Evolutionary conservation across 2,888 invertebrate genomes (phyloP), one percentile per base, ranked within the genome.

Genomic region (Acrobasis suavella): DNA sequence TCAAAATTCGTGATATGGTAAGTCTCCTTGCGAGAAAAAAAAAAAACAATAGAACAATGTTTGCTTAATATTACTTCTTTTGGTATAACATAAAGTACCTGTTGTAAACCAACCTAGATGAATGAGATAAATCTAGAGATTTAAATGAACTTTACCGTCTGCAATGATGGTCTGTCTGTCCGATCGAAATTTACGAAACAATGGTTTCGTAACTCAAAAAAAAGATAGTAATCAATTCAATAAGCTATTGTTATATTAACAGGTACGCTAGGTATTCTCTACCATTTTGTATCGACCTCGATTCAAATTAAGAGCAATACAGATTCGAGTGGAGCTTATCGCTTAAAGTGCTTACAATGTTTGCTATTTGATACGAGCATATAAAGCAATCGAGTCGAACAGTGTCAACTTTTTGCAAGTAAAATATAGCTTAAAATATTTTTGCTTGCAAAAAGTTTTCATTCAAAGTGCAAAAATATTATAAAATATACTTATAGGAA

Each of bases 151-250:
- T 52, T 52, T n/a, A n/a, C 22, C 52, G 52, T 55, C 16, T 51
- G 17, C 54, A 32, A 51, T 62, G 12, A 12, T 39, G 39, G n/a
- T 16, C 10, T 15, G 15, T n/a, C 38, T 39, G n/a, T n/a, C 16
- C 16, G 42, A 38, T 17, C 58, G 65, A 66, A 65, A 65, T 63
- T 63, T 46, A 64, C 46, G 58, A 59, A 50, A 49, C 49, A 46
- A 46, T 46, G n/a, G n/a, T 46, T 46, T 12, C 46, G 15, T 37
- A 58, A 32, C 15, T 5, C 9, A 32, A 9, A 15, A 22, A 17
- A 50, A 50, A 54, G 54, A 61, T 61, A 15, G 49, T 54, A 32
- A 61, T 61, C 61, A 55, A 54, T 54, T 61, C 54, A 61, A 61
- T 61, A 55, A 32, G 10, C 54, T 37, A 46, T 61, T 61, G 60